These are phyloP conservation scores for Ectemnius cavifrons DNA, from an alignment of 2,888 invertebrate genomes.

Conservation along the genomic window DNA sequence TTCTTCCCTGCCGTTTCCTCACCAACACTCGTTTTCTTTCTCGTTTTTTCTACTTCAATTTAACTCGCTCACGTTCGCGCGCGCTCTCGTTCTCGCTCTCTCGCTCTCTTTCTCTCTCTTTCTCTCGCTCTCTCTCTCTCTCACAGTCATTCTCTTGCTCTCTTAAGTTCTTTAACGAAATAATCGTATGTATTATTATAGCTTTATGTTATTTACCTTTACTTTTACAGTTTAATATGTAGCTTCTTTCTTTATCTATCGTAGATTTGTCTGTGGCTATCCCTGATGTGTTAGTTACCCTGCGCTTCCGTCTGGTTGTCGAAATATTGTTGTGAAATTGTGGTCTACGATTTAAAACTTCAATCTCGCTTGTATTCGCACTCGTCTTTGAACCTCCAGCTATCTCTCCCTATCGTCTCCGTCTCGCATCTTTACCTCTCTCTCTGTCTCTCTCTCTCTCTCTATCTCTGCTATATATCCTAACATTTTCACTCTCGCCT, in stretches of 20 bases:
- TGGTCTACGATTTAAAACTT: slow-evolving; percentile 70
- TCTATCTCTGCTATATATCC: background rate
- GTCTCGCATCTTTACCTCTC: background rate
- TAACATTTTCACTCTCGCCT: background rate
- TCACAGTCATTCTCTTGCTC: slow-evolving; percentile 45
- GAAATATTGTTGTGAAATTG: slow-evolving; percentile 76
- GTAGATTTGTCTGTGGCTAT: slow-evolving; percentile 79
- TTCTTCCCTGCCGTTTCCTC: slow-evolving; percentile 55
- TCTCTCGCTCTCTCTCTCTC: slow-evolving; percentile 20
- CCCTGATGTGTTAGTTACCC: slow-evolving; percentile 79
- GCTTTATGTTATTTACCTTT: slow-evolving; percentile 73
- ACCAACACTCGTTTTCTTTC: slow-evolving; percentile 43
- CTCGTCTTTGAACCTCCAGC: background rate
- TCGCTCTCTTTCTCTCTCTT: slow-evolving; percentile 33
- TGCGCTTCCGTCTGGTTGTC: slow-evolving; percentile 79
- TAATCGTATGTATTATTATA: slow-evolving; percentile 74
- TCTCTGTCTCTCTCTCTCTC: background rate
- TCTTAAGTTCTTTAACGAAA: slow-evolving; percentile 70
- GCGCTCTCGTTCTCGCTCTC: slow-evolving; percentile 35
- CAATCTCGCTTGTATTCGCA: slow-evolving; percentile 44
- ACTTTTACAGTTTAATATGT: slow-evolving; percentile 76
- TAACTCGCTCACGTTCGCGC: slow-evolving; percentile 3
- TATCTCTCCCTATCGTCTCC: background rate
- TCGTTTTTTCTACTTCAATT: slow-evolving; percentile 9
- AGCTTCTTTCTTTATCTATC: slow-evolving; percentile 75